phyloP scores from a whole-genome alignment of 2,888 invertebrate genomes.

The Sthenelais limicola region DNA sequence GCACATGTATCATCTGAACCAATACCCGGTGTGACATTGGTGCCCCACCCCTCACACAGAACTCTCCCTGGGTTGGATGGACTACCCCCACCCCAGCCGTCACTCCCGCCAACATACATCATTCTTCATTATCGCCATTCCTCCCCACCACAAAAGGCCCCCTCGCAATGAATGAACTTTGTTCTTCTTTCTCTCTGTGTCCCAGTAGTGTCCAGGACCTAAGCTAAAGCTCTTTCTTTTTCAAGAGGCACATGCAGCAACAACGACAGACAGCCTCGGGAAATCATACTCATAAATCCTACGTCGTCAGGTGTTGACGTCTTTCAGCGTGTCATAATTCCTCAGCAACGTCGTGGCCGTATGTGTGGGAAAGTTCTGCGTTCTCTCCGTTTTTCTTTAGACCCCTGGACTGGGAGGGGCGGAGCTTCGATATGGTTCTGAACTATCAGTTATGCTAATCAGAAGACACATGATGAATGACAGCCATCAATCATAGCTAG shows the following conservation, averaged over 20 bases:
- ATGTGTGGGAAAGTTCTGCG: neutral
- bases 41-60: conserved; percentile 48
- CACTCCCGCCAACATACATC: conserved; percentile 16
- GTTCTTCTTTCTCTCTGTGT: too few relatives aligned
- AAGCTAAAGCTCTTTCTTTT: conserved; percentile 4
- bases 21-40: conserved; percentile 37
- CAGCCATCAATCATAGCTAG: conserved; percentile 35
- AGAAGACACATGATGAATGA: conserved; percentile 33
- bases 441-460: conserved; percentile 39
- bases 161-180: conserved; percentile 7
- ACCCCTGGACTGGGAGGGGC: conserved; percentile 21
- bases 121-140: conserved; percentile 32
- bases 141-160: conserved; percentile 15
- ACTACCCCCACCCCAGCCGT: conserved; percentile 39
- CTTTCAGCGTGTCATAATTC: conserved; percentile 7
- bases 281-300: too few relatives aligned
- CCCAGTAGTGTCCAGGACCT: neutral
- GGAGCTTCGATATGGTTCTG: conserved; percentile 10
- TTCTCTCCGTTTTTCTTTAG: too few relatives aligned
- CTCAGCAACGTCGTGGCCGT: neutral
- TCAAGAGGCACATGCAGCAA: neutral
- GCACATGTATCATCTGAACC: conserved; percentile 37
- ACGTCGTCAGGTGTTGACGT: conserved; percentile 35
- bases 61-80: conserved; percentile 42
- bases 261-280: neutral